Base-by-base conservation (phyloP, 2,113 vertebrate genomes). In the Gymnarchus niloticus region DNA sequence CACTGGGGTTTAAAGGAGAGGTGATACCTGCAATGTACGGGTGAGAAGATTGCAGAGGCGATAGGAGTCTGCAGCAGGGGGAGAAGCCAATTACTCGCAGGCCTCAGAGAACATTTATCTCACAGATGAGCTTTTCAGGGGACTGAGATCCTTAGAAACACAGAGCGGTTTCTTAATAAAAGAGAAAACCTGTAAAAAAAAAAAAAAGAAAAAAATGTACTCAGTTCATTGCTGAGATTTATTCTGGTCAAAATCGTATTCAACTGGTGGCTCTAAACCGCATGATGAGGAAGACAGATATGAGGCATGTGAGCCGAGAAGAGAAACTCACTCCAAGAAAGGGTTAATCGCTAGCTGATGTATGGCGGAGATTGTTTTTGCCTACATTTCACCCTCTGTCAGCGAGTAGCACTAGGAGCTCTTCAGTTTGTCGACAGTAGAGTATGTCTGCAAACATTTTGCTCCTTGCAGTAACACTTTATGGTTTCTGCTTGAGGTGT, bases 121-220 rank as follows among this genome's bases (percentile, higher is more conserved):
- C 83, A 10, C n/a, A 78, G 73, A 85, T 80, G 51, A 44, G 12
- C 86, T 86, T 90, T 82, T 81, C 33, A 85, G 87, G 59, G 46
- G 83, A 86, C 44, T 51, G 56, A 12, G 80, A 46, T 76, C 87
- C 9, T 80, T n/a, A 86, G 82, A 48, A 25, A 52, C 52, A 48
- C 14, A 59, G 51, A 87, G 73, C 81, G 54, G 6, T 65, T 83
- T 86, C 37, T 14, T 65, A 46, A 85, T 65, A 76, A 52, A 49
- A 17, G 48, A 56, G 33, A 12, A 17, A 23, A n/a, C n/a, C 48
- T 52, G 65, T 51, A 54, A 25, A 78, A 78, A n/a, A n/a, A n/a
- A n/a, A n/a, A n/a, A n/a, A n/a, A n/a, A n/a, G n/a, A n/a, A n/a
- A n/a, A n/a, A 56, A 76, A 41, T 21, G n/a, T 8, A 9, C 23